Percentiles rank a stretch among this genome's conserved stretches.
Conservation (phyloP, 2,797 vertebrate species). For the Furcifer pardalis region DNA sequence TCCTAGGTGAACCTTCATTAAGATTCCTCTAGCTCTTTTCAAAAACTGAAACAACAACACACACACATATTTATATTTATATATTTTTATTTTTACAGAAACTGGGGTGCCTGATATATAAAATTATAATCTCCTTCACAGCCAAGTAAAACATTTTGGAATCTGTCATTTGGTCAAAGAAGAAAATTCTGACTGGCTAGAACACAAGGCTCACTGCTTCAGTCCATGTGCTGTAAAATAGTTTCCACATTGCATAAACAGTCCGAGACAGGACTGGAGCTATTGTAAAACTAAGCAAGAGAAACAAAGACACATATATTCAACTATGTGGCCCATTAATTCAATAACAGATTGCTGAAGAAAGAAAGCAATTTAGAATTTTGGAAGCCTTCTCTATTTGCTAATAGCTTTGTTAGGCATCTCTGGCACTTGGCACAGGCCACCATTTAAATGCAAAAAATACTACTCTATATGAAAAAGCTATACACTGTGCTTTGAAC, state of each 20-base stretch:
- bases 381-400: background rate
- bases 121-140: constrained; percentile 45
- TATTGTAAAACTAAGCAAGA: constrained; percentile 50
- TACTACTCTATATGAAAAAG: background rate
- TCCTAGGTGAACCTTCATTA: too few species aligned
- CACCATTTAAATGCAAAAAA: background rate
- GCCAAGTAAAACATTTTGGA: constrained; percentile 68
- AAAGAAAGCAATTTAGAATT: constrained; percentile 16
- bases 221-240: constrained; percentile 65
- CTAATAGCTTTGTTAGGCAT: background rate
- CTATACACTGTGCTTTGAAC: background rate
- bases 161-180: constrained; percentile 58
- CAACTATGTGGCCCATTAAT: constrained; percentile 42
- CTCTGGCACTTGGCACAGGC: background rate
- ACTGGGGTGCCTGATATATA: constrained; percentile 51
- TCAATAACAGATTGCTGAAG: constrained; percentile 32
- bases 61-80: too few species aligned
- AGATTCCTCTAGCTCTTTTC: too few species aligned
- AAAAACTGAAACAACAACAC: background rate
- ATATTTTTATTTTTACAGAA: constrained; percentile 16
- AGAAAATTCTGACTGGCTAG: constrained; percentile 70
- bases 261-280: too few species aligned
- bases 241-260: constrained; percentile 72
- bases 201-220: constrained; percentile 68
- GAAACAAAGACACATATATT: constrained; percentile 65